phyloP scores from a whole-genome alignment of 2,113 vertebrate genomes.

The Phalacrocorax aristotelis region DNA sequence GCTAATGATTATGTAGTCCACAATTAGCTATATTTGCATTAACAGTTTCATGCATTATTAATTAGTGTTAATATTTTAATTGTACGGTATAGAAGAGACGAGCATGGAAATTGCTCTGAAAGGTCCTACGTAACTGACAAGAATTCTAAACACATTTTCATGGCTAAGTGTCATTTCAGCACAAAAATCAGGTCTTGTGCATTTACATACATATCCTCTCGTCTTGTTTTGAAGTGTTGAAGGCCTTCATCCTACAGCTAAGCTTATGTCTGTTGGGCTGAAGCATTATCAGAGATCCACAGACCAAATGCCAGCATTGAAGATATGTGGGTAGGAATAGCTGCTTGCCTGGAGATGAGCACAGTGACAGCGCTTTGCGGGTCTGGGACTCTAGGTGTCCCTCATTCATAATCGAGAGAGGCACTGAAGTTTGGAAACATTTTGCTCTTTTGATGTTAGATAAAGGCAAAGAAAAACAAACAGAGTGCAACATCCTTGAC shows the following conservation, averaged over 20 bases:
- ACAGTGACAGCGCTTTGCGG: background rate
- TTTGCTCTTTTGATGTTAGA: background rate
- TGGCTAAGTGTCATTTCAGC: background rate
- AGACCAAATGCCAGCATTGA: background rate
- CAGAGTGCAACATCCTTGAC: background rate
- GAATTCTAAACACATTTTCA: background rate
- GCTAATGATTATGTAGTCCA: background rate
- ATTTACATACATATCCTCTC: fast-evolving
- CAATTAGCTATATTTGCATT: background rate
- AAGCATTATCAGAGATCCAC: background rate
- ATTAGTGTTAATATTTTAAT: background rate
- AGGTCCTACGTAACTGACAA: background rate
- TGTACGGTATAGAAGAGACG: background rate
- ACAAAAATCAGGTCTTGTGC: background rate
- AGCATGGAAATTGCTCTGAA: background rate
- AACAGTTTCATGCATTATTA: background rate
- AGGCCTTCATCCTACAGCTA: background rate
- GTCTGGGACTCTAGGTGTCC: background rate
- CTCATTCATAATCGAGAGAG: background rate
- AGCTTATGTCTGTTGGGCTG: background rate
- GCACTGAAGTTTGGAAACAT: background rate
- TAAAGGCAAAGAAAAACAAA: background rate
- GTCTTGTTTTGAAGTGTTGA: background rate
- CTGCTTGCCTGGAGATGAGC: background rate
- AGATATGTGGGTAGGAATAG: background rate